Base-by-base conservation (phyloP, 92 coral and sea anemone genomes). In the Metridium senile region DNA sequence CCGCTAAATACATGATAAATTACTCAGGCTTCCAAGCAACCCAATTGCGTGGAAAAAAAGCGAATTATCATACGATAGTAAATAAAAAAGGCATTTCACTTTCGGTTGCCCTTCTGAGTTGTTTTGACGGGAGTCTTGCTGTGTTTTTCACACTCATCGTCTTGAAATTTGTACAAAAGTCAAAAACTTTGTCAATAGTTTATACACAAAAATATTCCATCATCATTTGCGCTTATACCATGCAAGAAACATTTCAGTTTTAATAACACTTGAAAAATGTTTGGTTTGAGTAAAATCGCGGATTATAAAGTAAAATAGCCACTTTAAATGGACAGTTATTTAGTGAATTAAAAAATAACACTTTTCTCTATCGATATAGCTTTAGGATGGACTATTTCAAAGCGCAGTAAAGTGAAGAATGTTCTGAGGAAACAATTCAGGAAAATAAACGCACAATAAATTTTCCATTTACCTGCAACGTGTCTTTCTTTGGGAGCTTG, bases 21-120 rank as follows among this genome's bases (percentile, higher is more conserved):
- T 30, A 63, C n/a, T 28, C 31, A 26, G 1, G 69, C 20, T 18
- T 63, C 69, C 28, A 63, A 20, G 69, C 69, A 63, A 63, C 69
- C 20, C 69, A 63, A 63, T 9, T 28, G 69, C 69, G 9, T 28
- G n/a, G 69, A 13, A 63, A 63, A 63, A 21, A 63, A 27, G 69
- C 27, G 1, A 39, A 31, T 3, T 3, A 3, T 21, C 25, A 54
- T 6, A 9, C 59, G 59, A 59, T 26, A 26, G 69, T 63, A 11
- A 30, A 16, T 28, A 28, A 63, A 63, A 1, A 58, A 16, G 0
- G 69, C 32, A 63, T 63, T 63, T 63, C 69, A 30, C 69, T 63
- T 63, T 63, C 69, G 69, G 69, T 63, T 63, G 45, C 23, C 27
- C 9, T 17, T 29, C 39, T 6, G 31, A 1, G 39, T 63, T 63